Conservation (phyloP, 2,113 vertebrate genomes). For the Willisornis vidua region DNA sequence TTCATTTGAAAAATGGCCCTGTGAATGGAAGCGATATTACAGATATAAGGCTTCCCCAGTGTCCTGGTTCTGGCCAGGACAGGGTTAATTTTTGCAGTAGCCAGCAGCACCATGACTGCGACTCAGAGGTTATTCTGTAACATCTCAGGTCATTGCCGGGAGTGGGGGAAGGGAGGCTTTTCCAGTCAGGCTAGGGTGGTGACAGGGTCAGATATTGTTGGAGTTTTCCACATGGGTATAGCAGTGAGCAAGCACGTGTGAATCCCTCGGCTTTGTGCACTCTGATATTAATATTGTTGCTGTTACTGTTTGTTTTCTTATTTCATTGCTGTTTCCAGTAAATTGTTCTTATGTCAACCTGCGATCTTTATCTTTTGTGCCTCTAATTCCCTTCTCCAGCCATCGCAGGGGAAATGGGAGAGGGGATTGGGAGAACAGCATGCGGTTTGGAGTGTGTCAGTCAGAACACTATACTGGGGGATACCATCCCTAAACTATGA, state of each 20-base stretch:
- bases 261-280: not conserved
- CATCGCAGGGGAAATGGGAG: not conserved
- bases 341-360: not conserved
- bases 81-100: not conserved
- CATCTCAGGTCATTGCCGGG: not conserved
- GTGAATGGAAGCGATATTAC: not conserved
- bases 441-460: not conserved
- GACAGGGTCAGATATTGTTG: accelerated
- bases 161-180: accelerated
- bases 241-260: not conserved
- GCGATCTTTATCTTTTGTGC: not conserved
- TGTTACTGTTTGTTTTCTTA: not conserved
- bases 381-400: not conserved
- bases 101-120: not conserved
- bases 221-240: not conserved
- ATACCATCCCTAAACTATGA: not conserved
- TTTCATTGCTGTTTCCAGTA: not conserved
- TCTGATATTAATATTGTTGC: not conserved
- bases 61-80: not conserved
- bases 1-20: not conserved
- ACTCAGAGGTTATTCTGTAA: not conserved
- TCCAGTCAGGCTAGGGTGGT: not conserved
- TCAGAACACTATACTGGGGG: not conserved
- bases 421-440: accelerated
- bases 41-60: not conserved